Percentiles rank a stretch among this genome's conserved stretches.
These are phyloP conservation scores for Bathynomus jamesi DNA, from an alignment of 1,140 invertebrate genomes.

Conservation along the genomic window DNA sequence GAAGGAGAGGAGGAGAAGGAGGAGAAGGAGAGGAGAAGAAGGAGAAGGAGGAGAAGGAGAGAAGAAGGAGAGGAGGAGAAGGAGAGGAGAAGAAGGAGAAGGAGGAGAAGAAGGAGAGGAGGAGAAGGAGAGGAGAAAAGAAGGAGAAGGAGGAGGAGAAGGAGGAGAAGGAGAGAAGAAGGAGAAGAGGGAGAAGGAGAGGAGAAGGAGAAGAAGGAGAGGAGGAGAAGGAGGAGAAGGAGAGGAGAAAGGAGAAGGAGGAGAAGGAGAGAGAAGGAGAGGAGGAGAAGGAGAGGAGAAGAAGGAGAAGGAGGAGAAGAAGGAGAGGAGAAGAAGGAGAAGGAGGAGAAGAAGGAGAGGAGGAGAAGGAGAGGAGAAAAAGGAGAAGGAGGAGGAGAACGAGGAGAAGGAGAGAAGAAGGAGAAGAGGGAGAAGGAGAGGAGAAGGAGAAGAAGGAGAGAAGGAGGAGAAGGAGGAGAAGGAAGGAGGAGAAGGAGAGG, in stretches of 20 bases:
- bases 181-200: neutral
- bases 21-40: neutral
- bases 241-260: neutral
- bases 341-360: neutral
- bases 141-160: too few relatives aligned
- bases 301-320: neutral
- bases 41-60: neutral
- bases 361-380: neutral
- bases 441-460: neutral
- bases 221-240: neutral
- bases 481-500: neutral
- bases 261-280: neutral
- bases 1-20: neutral
- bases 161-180: neutral
- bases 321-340: neutral
- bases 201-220: neutral
- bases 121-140: neutral
- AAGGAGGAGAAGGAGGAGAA: neutral
- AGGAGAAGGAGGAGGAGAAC: neutral
- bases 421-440: neutral
- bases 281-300: neutral
- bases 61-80: neutral
- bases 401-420: neutral
- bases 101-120: neutral
- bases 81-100: neutral